phyloP scores from a whole-genome alignment of 2,113 vertebrate genomes.

The Strix uralensis region DNA sequence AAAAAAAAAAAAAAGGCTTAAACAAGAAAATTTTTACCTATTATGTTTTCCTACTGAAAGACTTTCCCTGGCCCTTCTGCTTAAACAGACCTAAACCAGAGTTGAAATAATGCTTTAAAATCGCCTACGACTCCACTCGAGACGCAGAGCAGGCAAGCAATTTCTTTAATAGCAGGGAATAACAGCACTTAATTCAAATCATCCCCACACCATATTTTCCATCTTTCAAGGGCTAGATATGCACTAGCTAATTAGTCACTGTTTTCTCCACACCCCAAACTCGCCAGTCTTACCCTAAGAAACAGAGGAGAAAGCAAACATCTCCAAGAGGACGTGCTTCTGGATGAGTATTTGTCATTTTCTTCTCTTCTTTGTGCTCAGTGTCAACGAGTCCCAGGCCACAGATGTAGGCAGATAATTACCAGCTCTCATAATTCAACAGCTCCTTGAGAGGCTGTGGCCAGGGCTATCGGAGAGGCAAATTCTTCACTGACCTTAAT shows the following conservation, averaged over 20 bases:
- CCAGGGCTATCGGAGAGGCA: neutral
- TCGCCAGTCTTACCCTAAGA: neutral
- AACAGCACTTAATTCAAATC: neutral
- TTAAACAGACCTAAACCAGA: neutral
- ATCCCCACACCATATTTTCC: neutral
- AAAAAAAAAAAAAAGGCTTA: neutral
- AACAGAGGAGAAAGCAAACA: neutral
- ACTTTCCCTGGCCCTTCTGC: neutral
- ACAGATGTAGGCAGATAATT: neutral
- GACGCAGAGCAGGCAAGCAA: neutral
- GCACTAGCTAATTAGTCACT: neutral
- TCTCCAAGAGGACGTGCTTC: fast-evolving
- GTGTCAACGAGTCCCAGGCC: neutral
- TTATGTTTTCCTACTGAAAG: neutral
- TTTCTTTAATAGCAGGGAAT: neutral
- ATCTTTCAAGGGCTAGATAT: neutral
- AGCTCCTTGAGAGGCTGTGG: neutral
- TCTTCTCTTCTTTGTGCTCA: neutral
- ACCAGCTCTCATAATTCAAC: neutral
- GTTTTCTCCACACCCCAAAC: neutral
- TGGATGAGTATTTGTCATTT: neutral
- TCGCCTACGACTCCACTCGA: neutral
- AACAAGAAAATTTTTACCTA: neutral
- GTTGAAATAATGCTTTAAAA: neutral
- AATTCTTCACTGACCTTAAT: neutral